Percentiles rank a stretch among this genome's conserved stretches.
Conservation (phyloP, 2,888 invertebrate genomes). For the Aradus depressus region DNA sequence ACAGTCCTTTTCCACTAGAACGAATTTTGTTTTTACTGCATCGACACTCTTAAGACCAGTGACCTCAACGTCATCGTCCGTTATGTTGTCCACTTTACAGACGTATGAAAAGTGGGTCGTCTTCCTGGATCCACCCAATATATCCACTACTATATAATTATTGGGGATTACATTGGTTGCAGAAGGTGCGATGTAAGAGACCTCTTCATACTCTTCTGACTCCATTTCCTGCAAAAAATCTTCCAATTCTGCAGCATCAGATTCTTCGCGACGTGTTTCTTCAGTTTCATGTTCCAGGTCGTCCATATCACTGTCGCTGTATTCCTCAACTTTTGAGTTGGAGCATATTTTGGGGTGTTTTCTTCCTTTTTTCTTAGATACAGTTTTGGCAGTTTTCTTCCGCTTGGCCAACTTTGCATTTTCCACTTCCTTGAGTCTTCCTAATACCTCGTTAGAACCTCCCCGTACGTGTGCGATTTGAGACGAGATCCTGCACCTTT, state of each 20-base stretch:
- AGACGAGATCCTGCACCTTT: neutral
- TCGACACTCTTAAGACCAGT: conserved; percentile 8
- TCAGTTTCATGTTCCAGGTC: conserved; percentile 1
- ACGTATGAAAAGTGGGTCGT: conserved; percentile 2
- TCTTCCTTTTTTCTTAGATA: too few relatives aligned
- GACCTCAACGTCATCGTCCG: neutral
- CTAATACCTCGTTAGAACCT: conserved; percentile 5
- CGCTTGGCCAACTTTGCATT: neutral
- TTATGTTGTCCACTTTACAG: neutral
- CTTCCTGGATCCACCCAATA: neutral
- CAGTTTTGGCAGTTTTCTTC: too few relatives aligned
- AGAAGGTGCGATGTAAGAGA: conserved; percentile 1
- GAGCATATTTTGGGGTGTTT: too few relatives aligned
- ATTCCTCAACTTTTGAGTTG: too few relatives aligned
- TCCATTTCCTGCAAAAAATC: neutral
- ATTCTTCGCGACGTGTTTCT: neutral
- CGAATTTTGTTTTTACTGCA: conserved; percentile 5
- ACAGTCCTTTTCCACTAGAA: conserved; percentile 3
- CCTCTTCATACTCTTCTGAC: neutral
- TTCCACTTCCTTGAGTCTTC: conserved; percentile 7
- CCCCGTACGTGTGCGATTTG: too few relatives aligned
- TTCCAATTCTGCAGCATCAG: neutral
- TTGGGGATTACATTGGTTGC: neutral
- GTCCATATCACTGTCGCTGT: too few relatives aligned
- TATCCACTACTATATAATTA: conserved; percentile 1